phyloP scores from a whole-genome alignment of 2,888 invertebrate genomes.

The Noctua comes region DNA sequence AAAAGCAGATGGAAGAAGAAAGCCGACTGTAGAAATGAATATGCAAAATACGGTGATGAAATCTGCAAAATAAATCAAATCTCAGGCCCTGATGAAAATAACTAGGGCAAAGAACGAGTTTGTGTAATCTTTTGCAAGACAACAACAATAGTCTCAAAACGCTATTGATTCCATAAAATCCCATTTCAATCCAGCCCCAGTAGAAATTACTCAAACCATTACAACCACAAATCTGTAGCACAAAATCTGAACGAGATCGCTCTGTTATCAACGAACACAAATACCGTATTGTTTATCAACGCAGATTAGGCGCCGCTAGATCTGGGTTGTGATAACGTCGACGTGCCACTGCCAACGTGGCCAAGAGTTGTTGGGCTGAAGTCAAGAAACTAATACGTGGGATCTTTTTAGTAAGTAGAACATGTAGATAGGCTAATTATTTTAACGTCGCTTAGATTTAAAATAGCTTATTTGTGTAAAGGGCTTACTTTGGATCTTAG shows the following conservation, averaged over 20 bases:
- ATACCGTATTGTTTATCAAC: constrained; percentile 64
- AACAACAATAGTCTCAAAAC: not conserved
- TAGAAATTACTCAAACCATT: constrained; percentile 35
- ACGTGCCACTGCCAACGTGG: constrained; percentile 51
- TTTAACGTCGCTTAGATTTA: not conserved
- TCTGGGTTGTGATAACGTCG: constrained; percentile 66
- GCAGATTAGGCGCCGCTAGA: constrained; percentile 63
- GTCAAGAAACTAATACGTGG: constrained; percentile 33
- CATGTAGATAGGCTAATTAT: constrained; percentile 22
- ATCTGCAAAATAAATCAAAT: not conserved
- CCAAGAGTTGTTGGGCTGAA: constrained; percentile 30
- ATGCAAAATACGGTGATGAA: not conserved
- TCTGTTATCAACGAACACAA: constrained; percentile 61
- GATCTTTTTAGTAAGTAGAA: constrained; percentile 14
- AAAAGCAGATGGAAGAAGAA: not conserved
- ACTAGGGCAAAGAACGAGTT: not conserved
- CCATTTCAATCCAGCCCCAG: constrained; percentile 16
- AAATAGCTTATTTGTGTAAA: not conserved
- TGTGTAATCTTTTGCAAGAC: not conserved
- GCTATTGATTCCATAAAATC: not conserved
- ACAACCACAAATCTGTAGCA: constrained; percentile 47
- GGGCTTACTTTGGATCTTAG: not conserved
- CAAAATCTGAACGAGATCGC: constrained; percentile 59
- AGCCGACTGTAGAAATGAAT: not conserved
- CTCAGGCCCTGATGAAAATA: not conserved